Percentiles rank a stretch among this genome's conserved stretches.
These are phyloP conservation scores for Trachelus tabidus DNA, from an alignment of 2,888 invertebrate genomes.

Conservation along the genomic window DNA sequence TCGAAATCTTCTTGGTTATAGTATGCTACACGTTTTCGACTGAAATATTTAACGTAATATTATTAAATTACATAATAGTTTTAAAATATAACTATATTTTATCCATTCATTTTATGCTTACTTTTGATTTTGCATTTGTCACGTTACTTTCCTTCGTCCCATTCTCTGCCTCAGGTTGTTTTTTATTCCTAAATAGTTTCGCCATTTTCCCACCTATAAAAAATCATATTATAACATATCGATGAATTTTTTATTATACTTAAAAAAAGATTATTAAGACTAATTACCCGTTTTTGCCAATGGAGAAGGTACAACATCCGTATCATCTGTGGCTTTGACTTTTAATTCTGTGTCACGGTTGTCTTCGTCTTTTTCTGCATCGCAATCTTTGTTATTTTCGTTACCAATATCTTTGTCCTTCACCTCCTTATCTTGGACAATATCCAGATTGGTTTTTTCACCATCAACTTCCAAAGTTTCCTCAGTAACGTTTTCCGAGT, in stretches of 20 bases:
- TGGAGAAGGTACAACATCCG: slow-evolving; percentile 51
- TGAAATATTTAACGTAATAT: slow-evolving; percentile 29
- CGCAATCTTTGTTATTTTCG: slow-evolving; percentile 63
- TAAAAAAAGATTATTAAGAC: background rate
- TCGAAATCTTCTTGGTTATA: slow-evolving; percentile 41
- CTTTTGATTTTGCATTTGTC: slow-evolving; percentile 46
- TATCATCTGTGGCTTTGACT: slow-evolving; percentile 54
- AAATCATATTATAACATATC: background rate
- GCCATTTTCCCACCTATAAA: slow-evolving; percentile 42
- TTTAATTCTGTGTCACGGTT: slow-evolving; percentile 48
- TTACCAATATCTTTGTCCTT: slow-evolving; percentile 61
- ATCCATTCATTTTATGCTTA: slow-evolving; percentile 20
- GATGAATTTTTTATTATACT: background rate
- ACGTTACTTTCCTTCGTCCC: slow-evolving; percentile 38
- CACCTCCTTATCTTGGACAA: slow-evolving; percentile 30
- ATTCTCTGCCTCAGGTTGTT: slow-evolving; percentile 41
- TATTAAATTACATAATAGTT: background rate
- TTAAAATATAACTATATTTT: background rate
- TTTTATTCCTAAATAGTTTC: slow-evolving; percentile 49
- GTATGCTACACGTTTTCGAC: slow-evolving; percentile 53
- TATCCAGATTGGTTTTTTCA: slow-evolving; percentile 21
- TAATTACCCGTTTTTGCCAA: slow-evolving; percentile 40
- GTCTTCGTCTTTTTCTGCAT: slow-evolving; percentile 60
- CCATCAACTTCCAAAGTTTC: slow-evolving; percentile 16
- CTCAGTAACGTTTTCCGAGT: slow-evolving; percentile 10